Percentiles rank a stretch among this genome's conserved stretches.
These are phyloP conservation scores for Lepus oiostolus DNA, from an alignment of 2,797 vertebrate species.

Conservation along the genomic window DNA sequence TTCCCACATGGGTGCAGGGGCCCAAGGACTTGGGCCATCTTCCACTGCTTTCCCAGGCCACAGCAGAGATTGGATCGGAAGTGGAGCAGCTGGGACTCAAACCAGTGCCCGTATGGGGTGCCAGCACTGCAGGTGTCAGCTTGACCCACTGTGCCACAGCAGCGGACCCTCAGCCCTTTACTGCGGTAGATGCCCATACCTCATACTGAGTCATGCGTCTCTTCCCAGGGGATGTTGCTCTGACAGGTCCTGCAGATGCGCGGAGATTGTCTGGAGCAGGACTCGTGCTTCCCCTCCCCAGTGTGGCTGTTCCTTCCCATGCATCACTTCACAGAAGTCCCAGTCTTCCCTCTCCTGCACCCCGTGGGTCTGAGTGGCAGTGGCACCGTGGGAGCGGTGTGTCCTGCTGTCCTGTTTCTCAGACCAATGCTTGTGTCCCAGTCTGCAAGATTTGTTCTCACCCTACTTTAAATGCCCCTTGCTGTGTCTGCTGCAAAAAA, in stretches of 20 bases:
- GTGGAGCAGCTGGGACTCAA: no score
- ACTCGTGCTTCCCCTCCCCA: not conserved
- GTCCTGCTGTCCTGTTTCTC: not conserved
- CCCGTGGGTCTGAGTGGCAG: not conserved
- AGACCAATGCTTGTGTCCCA: not conserved
- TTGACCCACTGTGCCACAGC: no score
- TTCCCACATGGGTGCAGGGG: no score
- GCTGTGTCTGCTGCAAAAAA: not conserved
- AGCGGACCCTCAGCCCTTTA: not conserved
- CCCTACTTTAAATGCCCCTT: not conserved
- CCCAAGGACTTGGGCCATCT: no score
- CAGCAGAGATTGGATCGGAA: no score
- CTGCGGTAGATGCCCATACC: not conserved
- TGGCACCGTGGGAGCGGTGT: not conserved
- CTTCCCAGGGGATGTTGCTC: not conserved
- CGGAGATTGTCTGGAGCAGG: not conserved
- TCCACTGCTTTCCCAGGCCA: no score
- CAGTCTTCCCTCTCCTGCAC: not conserved
- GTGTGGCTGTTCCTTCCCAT: not conserved
- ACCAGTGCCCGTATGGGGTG: no score
- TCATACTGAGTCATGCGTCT: not conserved
- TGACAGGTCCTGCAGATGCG: not conserved
- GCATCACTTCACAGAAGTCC: not conserved
- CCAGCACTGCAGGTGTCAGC: no score
- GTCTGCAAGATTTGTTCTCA: not conserved